Evolutionary conservation across 2,797 vertebrate genomes (phyloP), one percentile per base, ranked within the genome.

Genomic region (Glyptemys insculpta): DNA sequence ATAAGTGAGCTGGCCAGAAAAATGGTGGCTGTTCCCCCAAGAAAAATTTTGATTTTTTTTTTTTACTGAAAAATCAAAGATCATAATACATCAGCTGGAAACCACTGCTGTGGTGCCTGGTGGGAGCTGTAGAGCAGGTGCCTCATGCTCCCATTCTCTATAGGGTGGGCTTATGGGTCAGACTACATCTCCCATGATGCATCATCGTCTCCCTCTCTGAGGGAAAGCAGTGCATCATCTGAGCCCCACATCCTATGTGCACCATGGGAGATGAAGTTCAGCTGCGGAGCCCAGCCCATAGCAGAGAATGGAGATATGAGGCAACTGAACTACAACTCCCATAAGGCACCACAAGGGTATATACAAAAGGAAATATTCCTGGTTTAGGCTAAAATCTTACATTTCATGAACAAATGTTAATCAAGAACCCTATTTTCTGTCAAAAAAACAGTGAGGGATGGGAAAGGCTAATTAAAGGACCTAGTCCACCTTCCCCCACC

Each of bases 1-100:
- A 21, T 56, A 47, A 85, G 53, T 0, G 2, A 47, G 1, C 4
- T 0, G 29, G 34, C 52, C 79, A 50, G 68, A 52, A 44, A 8
- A 2, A 16, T 4, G 81, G 74, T 56, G 1, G 4, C 12, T 16
- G n/a, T 89, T 68, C 5, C 23, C 6, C 25, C 37, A 54, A 53
- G 52, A 37, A 29, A 81, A 74, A 68, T 31, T 23, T 19, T 62
- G 81, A 14, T 3, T 85, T 53, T 7, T 52, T 52, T 19, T 53
- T 54, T 65, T n/a, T 0, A 65, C 31, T 65, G 34, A n/a, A 65
- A 65, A 65, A 65, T 18, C 15, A 10, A 65, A 65, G 14, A 18
- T 31, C 62, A 19, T 19, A 19, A 65, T 65, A 19, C 34, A n/a
- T n/a, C 62, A n/a, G 34, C 16, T n/a, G 34, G 62, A 65, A n/a